These are phyloP conservation scores for Euwallacea fornicatus DNA, from an alignment of 1,140 invertebrate species.

Conservation along the genomic window DNA sequence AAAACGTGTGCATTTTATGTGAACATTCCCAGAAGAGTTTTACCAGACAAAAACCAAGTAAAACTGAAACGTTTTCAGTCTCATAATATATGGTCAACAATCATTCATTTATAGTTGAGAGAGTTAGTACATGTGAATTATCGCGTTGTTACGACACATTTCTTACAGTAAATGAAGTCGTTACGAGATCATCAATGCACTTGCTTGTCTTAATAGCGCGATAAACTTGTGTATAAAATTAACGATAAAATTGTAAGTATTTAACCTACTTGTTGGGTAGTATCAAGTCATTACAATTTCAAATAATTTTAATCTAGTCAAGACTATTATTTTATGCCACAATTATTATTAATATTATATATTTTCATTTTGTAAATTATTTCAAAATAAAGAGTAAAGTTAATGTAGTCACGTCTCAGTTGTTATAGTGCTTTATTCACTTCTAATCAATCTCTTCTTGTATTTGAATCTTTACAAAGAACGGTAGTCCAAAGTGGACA, in stretches of 20 bases:
- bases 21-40: conserved; percentile 42
- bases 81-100: conserved; percentile 16
- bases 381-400: conserved; percentile 40
- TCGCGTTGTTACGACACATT: conserved; percentile 23
- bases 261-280: conserved; percentile 44
- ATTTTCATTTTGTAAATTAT: conserved; percentile 43
- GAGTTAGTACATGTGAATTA: conserved; percentile 34
- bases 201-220: conserved; percentile 30
- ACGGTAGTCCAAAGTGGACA: conserved; percentile 53
- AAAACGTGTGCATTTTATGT: conserved; percentile 42
- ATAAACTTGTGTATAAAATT: conserved; percentile 43
- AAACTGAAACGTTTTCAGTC: conserved; percentile 16
- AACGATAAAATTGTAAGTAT: conserved; percentile 44
- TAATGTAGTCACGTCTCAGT: conserved; percentile 28
- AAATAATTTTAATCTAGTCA: conserved; percentile 40
- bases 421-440: conserved; percentile 12
- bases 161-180: not conserved
- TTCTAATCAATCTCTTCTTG: conserved; percentile 6
- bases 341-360: conserved; percentile 34
- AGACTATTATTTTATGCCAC: conserved; percentile 43
- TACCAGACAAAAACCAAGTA: not conserved
- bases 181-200: not conserved
- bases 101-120: conserved; percentile 27
- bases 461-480: conserved; percentile 41
- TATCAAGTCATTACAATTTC: conserved; percentile 43